Conservation (phyloP, 1,140 invertebrate genomes). For the Brachystomella parvula region DNA sequence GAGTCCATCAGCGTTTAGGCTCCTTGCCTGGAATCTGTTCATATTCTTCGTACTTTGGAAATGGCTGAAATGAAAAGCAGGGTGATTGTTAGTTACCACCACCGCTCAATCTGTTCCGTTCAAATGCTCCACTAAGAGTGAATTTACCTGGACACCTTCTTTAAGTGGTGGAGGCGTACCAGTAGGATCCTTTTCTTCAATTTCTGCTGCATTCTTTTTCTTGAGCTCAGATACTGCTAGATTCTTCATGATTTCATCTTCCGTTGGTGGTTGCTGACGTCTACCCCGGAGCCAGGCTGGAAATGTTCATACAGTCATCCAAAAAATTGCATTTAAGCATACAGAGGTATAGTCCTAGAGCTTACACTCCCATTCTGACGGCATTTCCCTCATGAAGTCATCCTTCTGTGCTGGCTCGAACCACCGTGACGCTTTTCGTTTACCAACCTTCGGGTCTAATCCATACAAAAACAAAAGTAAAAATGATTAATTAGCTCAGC, state of each 20-base stretch:
- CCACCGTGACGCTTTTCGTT: conserved; percentile 56
- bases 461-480: conserved; percentile 4
- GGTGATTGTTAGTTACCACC: no score
- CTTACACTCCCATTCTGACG: conserved; percentile 65
- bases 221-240: conserved; percentile 59
- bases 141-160: neutral
- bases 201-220: conserved; percentile 61
- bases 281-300: conserved; percentile 63
- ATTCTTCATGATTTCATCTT: conserved; percentile 63
- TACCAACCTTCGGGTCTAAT: conserved; percentile 49
- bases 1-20: neutral
- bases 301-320: conserved; percentile 20
- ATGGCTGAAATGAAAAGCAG: conserved; percentile 11
- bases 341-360: neutral
- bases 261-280: conserved; percentile 57
- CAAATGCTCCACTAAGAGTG: neutral
- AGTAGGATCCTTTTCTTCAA: conserved; percentile 19
- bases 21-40: conserved; percentile 3
- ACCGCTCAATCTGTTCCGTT: neutral
- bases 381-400: conserved; percentile 58
- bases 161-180: neutral
- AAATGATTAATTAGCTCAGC: neutral
- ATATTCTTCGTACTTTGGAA: conserved; percentile 23
- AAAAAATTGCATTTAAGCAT: neutral
- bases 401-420: conserved; percentile 55